Evolutionary conservation across 1,140 invertebrate species (phyloP), one percentile per base, ranked within the genome.

Genomic region (Drosophila bocqueti): DNA sequence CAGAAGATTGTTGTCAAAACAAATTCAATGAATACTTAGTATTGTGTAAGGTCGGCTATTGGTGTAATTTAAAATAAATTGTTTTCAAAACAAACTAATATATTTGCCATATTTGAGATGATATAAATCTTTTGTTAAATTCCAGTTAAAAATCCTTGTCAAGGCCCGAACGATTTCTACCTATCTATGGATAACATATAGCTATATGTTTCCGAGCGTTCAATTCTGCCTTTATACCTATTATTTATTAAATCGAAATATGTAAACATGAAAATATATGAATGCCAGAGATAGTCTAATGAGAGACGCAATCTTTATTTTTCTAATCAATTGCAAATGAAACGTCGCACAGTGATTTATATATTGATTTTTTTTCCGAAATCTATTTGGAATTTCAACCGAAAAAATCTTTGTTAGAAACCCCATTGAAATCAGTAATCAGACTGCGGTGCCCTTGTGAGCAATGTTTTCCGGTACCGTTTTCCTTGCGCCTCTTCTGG

Each of bases 381-480:
- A 52, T 52, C 50, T 26, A 52, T n/a, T 24, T 24, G 24, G 24
- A 24, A 24, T 24, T 24, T 24, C 24, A 24, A 24, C 24, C 24
- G 24, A 24, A 16, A 6, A 31, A 52, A 7, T 31, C 49, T 31
- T n/a, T 1, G 24, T n/a, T 31, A 42, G 49, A 31, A 55, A 58
- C 49, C 43, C 36, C 31, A 45, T 9, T 59, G 38, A 40, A 42
- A 54, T 84, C 69, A 86, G 83, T 86, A 29, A 65, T 76, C 47
- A 36, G 29, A 11, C 13, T 31, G 43, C 49, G 34, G 24, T 42
- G 34, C 57, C 49, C 36, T 47, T 63, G 52, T 24, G 5, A 47
- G 63, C 62, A 52, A 89, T 89, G 85, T 3, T 38, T 31, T 68
- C 11, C 42, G 16, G 9, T 38, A 10, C 11, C 36, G 52, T 18